Conservation (phyloP, 2,888 invertebrate species). For the Lithophane socia region DNA sequence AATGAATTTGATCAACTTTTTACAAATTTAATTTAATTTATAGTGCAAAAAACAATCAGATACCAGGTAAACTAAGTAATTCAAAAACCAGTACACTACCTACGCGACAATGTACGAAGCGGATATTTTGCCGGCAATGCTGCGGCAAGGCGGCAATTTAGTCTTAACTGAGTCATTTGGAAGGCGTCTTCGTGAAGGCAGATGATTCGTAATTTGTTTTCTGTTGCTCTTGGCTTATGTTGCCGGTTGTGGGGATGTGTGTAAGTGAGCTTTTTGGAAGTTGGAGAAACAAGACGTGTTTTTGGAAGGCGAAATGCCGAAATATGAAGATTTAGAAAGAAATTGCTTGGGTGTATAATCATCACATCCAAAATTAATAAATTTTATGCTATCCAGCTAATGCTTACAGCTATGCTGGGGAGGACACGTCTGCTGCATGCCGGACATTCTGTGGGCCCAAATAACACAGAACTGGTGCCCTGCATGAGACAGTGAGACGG, state of each 20-base stretch:
- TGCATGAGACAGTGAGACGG: too few species aligned
- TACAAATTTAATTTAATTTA: too few species aligned
- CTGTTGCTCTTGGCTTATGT: conserved; percentile 81
- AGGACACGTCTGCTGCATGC: too few species aligned
- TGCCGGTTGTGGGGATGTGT: conserved; percentile 50
- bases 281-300: rapidly evolving
- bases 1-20: neutral
- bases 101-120: conserved; percentile 68
- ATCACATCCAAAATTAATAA: neutral
- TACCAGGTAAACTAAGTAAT: neutral
- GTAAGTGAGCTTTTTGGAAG: conserved; percentile 43
- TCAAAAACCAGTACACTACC: neutral
- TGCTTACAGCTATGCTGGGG: too few species aligned
- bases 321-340: neutral
- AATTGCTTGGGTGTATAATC: neutral
- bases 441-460: too few species aligned
- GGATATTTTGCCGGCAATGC: conserved; percentile 85
- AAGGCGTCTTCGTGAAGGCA: conserved; percentile 81
- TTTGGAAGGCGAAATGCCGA: neutral
- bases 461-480: too few species aligned
- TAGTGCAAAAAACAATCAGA: neutral
- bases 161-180: conserved; percentile 89
- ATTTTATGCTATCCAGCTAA: too few species aligned
- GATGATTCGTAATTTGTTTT: conserved; percentile 91
- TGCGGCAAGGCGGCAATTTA: conserved; percentile 86